Conservation (phyloP, 2,888 invertebrate species). For the Acanthosepion esculentum region DNA sequence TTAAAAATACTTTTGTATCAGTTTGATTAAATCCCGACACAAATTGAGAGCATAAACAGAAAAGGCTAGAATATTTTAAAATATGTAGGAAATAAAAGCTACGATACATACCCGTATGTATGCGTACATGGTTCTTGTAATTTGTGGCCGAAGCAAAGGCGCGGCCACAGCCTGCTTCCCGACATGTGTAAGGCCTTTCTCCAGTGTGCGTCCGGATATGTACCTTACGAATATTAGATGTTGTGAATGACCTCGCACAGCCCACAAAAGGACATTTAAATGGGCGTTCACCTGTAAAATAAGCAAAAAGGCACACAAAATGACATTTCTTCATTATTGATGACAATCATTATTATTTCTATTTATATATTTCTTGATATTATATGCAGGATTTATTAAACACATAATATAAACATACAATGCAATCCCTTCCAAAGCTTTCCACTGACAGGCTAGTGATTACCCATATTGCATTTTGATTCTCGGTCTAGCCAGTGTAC, state of each 20-base stretch:
- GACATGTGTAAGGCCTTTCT: slow-evolving; percentile 81
- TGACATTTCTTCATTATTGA: too few species aligned
- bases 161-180: slow-evolving; percentile 79
- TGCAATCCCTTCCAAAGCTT: too few species aligned
- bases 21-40: too few species aligned
- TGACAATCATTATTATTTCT: too few species aligned
- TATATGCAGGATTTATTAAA: too few species aligned
- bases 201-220: slow-evolving; percentile 83
- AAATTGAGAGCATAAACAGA: not conserved
- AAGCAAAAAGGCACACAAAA: not conserved
- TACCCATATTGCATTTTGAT: too few species aligned
- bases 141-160: slow-evolving; percentile 83
- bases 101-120: slow-evolving; percentile 79
- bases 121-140: slow-evolving; percentile 82
- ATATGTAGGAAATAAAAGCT: not conserved
- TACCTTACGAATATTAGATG: slow-evolving; percentile 82
- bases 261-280: slow-evolving; percentile 77
- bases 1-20: too few species aligned
- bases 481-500: too few species aligned
- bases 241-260: slow-evolving; percentile 82
- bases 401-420: too few species aligned
- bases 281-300: slow-evolving; percentile 74
- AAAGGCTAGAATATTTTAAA: not conserved
- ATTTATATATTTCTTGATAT: too few species aligned
- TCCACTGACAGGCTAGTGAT: too few species aligned